Base-by-base conservation (phyloP, 2,888 invertebrate species). In the Lepidonotus clava region DNA sequence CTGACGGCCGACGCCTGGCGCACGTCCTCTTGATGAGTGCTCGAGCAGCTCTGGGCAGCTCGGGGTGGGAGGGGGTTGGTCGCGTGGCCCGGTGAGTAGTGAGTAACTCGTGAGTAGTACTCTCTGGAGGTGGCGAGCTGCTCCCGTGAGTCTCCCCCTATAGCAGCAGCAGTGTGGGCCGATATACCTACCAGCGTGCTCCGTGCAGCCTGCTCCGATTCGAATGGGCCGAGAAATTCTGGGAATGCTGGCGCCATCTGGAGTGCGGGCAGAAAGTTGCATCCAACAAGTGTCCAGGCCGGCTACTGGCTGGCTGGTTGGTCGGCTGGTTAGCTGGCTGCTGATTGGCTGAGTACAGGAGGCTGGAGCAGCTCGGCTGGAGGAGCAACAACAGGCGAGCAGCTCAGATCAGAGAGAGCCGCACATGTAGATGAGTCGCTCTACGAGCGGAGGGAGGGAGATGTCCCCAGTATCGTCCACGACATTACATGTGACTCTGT, bases 281-380 rank as follows among this genome's bases (percentile, higher is more conserved):
- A 71, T 71, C 71, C 71, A 71, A 71, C 71, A 71, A 71, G 71
- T 71, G 71, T 34, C 71, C 34, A 71, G 38, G 38, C 71, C 71
- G 34, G 38, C 71, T 71, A 21, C 8, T 34, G 5, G 32, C 32
- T 21, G n/a, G 67, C 34, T 34, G 28, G 34, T 24, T 5, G 28
- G 67, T 28, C 38, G 34, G 71, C 71, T 36, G 36, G 21, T 5
- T n/a, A 38, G 71, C 36, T n/a, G 38, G 4, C 21, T 32, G 21
- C 28, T 66, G 66, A 66, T 66, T 66, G 66, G 71, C 71, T 34
- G n/a, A n/a, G n/a, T n/a, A 46, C 46, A 46, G 8, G 71, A 5
- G 8, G 71, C 36, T 11, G 46, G 8, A 46, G 46, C 46, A 46
- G 46, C 46, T 46, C 46, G 18, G 18, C 46, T 46, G 46, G 46